Evolutionary conservation across 1,140 invertebrate species (phyloP).

Genomic region (Trachymyrmex septentrionalis): DNA sequence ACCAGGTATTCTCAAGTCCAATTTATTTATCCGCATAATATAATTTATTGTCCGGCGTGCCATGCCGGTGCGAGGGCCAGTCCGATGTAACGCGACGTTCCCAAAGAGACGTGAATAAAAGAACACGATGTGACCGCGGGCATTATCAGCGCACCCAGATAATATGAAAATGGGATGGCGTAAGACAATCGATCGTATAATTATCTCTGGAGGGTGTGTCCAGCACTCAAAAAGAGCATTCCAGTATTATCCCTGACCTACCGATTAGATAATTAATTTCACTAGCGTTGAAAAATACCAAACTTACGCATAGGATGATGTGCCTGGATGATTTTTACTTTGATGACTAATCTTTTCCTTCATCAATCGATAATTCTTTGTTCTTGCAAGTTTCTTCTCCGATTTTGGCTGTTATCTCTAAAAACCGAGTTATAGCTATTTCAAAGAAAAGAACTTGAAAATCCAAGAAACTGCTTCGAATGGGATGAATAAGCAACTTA

Average conservation of each 20-base stretch:
- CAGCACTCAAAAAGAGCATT: not conserved
- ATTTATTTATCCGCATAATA: conserved; percentile 47
- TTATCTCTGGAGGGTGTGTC: conserved; percentile 62
- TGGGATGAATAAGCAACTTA: not conserved
- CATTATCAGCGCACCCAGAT: conserved; percentile 7
- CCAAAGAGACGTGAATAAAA: conserved; percentile 11
- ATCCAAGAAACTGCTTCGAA: not conserved
- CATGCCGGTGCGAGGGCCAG: not conserved
- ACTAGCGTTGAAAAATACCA: conserved; percentile 5
- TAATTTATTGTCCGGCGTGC: conserved; percentile 23
- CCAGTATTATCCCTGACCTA: conserved; percentile 36
- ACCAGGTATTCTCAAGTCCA: conserved; percentile 9
- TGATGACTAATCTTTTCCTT: not conserved
- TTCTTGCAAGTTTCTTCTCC: not conserved
- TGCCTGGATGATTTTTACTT: not conserved
- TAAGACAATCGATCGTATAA: conserved; percentile 67
- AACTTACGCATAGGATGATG: not conserved
- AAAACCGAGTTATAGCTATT: not conserved
- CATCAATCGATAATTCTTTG: not conserved
- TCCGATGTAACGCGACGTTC: not conserved
- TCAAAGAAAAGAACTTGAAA: not conserved
- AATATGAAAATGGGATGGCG: conserved; percentile 61
- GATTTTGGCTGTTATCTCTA: not conserved
- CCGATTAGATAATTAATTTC: conserved; percentile 49
- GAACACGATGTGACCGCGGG: not conserved